Evolutionary conservation across 2,888 invertebrate species (phyloP), one percentile per base, ranked within the genome.

Genomic region (Leucozona laternaria): DNA sequence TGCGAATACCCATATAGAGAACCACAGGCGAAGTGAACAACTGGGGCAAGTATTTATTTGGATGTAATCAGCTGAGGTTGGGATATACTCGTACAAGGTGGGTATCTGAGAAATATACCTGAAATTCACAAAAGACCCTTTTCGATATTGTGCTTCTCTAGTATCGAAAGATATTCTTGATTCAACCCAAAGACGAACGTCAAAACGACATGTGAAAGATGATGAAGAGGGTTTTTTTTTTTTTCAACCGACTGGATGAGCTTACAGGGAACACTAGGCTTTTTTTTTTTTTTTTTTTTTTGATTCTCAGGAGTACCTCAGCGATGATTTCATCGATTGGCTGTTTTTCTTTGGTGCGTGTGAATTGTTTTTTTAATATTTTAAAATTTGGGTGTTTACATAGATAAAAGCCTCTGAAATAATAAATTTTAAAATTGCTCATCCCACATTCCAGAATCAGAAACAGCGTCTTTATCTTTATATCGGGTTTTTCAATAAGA

Each of bases 51-150:
- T 17, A 43, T 37, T 17, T 37, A 5, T 25, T 53, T 64, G 40
- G 70, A 62, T 77, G n/a, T 64, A 66, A 82, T 82, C 81, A 78
- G 81, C 72, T 82, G 82, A 55, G 58, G 43, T 81, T 58, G n/a
- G 6, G 31, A 8, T 31, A 20, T 20, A 11, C n/a, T n/a, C n/a
- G n/a, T 1, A 4, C 4, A 20, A 20, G 48, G 58, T 58, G 34
- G 57, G 58, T 58, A 37, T 22, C 17, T 15, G 22, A 40, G 22
- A 40, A 17, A 37, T 17, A 48, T 48, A 81, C 80, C 80, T 81
- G 70, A 70, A 50, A 48, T 34, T n/a, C 11, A 62, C 15, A 28
- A n/a, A 22, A 45, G 45, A 53, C 77, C 50, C 43, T 64, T 76
- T 58, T 48, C 13, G 7, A 17, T 40, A 34, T 58, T 20, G 10